A percentile compares a stretch with the other conserved stretches of the same genome.
These are phyloP conservation scores for Halocaridina rubra DNA, from an alignment of 2,888 invertebrate genomes.

Conservation along the genomic window DNA sequence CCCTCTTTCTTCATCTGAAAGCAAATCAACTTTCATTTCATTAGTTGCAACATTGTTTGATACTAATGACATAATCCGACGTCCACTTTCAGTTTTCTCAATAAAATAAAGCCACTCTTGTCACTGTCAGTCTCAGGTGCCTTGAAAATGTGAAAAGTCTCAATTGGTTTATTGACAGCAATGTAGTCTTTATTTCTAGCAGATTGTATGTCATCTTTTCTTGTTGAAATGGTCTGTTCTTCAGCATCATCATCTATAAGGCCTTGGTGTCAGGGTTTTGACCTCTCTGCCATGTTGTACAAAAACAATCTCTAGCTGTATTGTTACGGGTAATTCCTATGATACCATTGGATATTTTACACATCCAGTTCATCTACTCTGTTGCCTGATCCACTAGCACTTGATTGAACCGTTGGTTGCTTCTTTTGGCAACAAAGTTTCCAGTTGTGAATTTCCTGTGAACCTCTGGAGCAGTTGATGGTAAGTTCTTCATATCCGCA, in stretches of 20 bases:
- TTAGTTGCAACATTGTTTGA: not conserved
- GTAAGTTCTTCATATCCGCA: not conserved
- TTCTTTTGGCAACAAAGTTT: not conserved
- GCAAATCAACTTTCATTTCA: not conserved
- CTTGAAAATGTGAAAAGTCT: too few relatives aligned
- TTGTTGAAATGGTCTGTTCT: too few relatives aligned
- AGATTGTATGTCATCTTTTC: not conserved
- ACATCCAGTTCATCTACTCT: not conserved
- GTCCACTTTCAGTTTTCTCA: too few relatives aligned
- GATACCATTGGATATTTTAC: not conserved
- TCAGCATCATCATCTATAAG: not conserved
- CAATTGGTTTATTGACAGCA: too few relatives aligned
- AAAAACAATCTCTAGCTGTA: not conserved
- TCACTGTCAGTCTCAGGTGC: too few relatives aligned
- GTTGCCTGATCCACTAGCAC: not conserved
- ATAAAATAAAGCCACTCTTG: too few relatives aligned
- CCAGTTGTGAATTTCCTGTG: not conserved
- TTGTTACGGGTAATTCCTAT: not conserved
- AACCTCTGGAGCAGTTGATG: not conserved
- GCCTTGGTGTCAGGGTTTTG: not conserved
- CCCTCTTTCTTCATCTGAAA: too few relatives aligned
- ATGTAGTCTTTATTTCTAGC: too few relatives aligned
- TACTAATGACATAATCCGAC: not conserved
- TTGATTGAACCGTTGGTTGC: not conserved
- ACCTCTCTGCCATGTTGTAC: not conserved